Conservation (phyloP, 2,797 vertebrate species). For the Arvicola amphibius region DNA sequence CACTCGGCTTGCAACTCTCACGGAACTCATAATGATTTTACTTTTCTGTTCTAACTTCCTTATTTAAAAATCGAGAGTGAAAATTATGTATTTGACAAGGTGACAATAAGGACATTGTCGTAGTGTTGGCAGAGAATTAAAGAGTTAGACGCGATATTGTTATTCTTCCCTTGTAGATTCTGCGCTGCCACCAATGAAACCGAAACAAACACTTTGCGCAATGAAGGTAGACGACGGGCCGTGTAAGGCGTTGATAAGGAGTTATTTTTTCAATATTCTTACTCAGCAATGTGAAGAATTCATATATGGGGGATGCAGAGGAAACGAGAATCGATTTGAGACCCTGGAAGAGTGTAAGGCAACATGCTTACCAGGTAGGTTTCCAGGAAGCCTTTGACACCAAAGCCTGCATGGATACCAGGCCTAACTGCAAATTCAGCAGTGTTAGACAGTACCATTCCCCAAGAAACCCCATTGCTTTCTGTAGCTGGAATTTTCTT, state of each 20-base stretch:
- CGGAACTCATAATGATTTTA: background rate
- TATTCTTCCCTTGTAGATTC: conserved; percentile 47
- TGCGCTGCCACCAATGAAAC: conserved; percentile 81
- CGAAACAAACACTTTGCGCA: conserved; percentile 90
- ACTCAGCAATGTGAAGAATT: conserved; percentile 90
- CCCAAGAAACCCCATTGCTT: background rate
- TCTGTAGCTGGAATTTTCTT: too few relatives aligned
- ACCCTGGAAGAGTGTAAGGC: conserved; percentile 90
- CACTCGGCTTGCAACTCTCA: background rate
- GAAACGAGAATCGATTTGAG: conserved; percentile 93
- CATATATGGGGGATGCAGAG: conserved; percentile 93
- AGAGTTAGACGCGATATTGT: background rate
- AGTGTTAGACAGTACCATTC: background rate
- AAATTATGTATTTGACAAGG: background rate
- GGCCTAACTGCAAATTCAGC: background rate
- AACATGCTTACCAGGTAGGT: conserved; percentile 90
- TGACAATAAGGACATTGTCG: background rate
- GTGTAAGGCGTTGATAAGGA: conserved; percentile 90
- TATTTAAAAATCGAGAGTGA: background rate
- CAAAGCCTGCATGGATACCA: background rate
- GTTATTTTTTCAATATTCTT: conserved; percentile 91
- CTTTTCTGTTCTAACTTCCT: background rate
- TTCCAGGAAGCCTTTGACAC: background rate
- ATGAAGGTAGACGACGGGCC: conserved; percentile 91
- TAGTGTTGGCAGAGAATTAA: background rate